Conservation (phyloP, 2,797 vertebrate genomes). For the Liparis tanakae region DNA sequence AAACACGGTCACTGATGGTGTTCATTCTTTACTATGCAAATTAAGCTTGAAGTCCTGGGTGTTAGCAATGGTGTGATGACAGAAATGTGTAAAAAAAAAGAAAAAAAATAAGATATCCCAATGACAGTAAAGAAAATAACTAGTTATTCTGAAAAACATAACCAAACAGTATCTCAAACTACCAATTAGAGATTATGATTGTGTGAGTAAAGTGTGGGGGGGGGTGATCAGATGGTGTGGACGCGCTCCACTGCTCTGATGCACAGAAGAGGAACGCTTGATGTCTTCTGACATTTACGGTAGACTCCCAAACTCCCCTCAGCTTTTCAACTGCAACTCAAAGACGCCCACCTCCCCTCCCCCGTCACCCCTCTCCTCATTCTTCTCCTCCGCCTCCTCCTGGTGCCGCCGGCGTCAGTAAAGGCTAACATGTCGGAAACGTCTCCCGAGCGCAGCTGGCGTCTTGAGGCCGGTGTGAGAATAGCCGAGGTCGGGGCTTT, state of each 20-base stretch:
- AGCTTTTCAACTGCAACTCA: slow-evolving; percentile 52
- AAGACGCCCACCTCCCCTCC: slow-evolving; percentile 13
- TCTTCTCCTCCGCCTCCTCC: slow-evolving; percentile 34
- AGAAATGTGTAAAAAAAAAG: slow-evolving; percentile 6
- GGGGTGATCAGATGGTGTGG: slow-evolving; percentile 27
- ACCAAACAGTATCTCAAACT: slow-evolving; percentile 4
- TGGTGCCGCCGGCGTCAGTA: slow-evolving; percentile 32
- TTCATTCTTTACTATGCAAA: not conserved
- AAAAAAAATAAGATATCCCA: not conserved
- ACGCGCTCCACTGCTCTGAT: slow-evolving; percentile 13
- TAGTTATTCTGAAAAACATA: not conserved
- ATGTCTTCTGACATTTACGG: slow-evolving; percentile 56
- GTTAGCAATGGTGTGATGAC: slow-evolving; percentile 5
- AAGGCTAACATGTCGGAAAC: slow-evolving; percentile 61
- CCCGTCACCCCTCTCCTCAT: not conserved
- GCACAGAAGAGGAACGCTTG: slow-evolving; percentile 16
- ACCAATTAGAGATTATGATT: slow-evolving; percentile 13
- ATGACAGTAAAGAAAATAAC: not conserved
- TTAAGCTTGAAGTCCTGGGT: slow-evolving; percentile 10
- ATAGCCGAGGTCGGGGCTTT: slow-evolving; percentile 62
- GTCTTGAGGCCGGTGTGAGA: slow-evolving; percentile 58
- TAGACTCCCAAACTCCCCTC: slow-evolving; percentile 40
- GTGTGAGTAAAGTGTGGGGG: not conserved
- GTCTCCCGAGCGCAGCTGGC: slow-evolving; percentile 42
- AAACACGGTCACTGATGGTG: too few species aligned